Conservation (phyloP, 2,797 vertebrate species). For the Mus caroli region DNA sequence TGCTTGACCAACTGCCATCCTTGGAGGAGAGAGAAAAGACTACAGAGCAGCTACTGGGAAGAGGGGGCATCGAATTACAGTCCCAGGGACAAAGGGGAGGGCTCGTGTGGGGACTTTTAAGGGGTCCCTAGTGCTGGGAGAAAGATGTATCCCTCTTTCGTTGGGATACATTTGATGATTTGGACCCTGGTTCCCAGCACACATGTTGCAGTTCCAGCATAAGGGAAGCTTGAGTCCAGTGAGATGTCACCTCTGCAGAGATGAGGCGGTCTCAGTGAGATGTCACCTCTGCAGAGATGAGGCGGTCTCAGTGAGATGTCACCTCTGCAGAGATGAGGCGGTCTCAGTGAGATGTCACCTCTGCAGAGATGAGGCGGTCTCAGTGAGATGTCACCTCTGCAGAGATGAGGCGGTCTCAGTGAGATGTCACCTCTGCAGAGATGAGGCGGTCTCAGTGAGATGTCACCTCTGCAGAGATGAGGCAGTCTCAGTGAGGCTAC, state of each 20-base stretch:
- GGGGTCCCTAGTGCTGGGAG: not conserved
- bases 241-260: not conserved
- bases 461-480: not conserved
- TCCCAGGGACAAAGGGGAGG: not conserved
- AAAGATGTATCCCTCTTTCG: not conserved
- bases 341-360: not conserved
- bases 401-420: not conserved
- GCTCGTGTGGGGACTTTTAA: not conserved
- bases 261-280: not conserved
- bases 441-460: too few relatives aligned
- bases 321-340: too few relatives aligned
- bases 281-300: too few relatives aligned
- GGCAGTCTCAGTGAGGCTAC: not conserved
- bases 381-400: not conserved
- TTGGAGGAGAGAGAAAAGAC: not conserved
- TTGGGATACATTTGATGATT: not conserved
- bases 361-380: not conserved
- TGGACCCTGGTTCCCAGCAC: not conserved
- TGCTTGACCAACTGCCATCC: constrained; percentile 35
- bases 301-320: not conserved
- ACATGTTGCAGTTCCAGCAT: not conserved
- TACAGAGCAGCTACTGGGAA: not conserved
- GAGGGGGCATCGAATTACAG: not conserved
- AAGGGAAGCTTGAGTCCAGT: not conserved
- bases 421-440: not conserved